Evolutionary conservation across 2,113 vertebrate genomes (phyloP), one percentile per base, ranked within the genome.

Genomic region (Chaenocephalus aceratus): DNA sequence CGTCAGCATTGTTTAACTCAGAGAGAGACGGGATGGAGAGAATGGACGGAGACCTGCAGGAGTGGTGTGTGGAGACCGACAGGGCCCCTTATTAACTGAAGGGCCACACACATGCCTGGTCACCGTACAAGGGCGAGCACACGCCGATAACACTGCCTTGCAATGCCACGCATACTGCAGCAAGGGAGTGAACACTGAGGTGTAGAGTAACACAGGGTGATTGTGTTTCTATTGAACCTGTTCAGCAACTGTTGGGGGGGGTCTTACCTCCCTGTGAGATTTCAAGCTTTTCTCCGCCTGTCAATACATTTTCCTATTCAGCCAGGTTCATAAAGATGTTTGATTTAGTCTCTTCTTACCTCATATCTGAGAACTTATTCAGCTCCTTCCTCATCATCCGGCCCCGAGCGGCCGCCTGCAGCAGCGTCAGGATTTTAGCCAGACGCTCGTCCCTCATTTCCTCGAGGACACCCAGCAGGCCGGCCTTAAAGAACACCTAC

Each of bases 401-500:
- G 34, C 97, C 96, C 0, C 97, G 95, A 88, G 96, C 96, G 12
- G 91, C 93, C 0, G 97, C 96, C 93, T 98, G 97, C 70, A 99
- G 91, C 93, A 97, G 81, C 0, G 96, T 98, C 81, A 98, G 76
- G 73, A 97, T 92, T 94, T 97, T 97, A 81, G 96, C 96, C 93
- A 99, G 86, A 2, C 96, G 96, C 74, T 97, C 95, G 56, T 99
- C 98, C 41, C 97, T 89, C 93, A 97, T 94, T 90, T 98, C 97
- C 66, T 98, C 98, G 67, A 98, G 91, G 3, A 93, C 60, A 9
- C 97, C 97, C 63, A 98, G 92, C 83, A 99, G 94, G 12, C 97
- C 97, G 0, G 96, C 96, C 88, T 98, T 99, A 88, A 99, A 99
- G 92, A 99, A 98, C 88, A 99, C 98, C 97, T 99, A 4, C 13